Evolutionary conservation across 2,113 vertebrate species (phyloP).

Genomic region (Lophotis ruficrista): DNA sequence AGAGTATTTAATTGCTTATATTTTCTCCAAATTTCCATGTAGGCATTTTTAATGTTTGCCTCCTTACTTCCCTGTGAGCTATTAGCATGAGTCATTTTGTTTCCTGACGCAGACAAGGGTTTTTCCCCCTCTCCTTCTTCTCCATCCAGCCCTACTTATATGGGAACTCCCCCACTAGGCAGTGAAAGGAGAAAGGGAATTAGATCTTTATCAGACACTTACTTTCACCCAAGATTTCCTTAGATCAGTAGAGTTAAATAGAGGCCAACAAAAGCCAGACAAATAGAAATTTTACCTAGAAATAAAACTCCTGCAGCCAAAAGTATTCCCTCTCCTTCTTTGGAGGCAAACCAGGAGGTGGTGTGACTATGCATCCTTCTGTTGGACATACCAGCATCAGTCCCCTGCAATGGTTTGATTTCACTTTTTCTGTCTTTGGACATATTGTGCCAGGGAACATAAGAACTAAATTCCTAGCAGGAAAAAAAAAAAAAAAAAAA

Average conservation of each 20-base stretch:
- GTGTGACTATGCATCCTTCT: neutral
- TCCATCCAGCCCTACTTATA: neutral
- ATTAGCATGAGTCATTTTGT: neutral
- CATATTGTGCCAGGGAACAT: neutral
- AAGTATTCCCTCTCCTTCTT: neutral
- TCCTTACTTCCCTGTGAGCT: neutral
- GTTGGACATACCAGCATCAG: accelerated
- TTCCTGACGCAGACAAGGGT: neutral
- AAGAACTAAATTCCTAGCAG: neutral
- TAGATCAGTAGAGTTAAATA: neutral
- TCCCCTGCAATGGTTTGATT: neutral
- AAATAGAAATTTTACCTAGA: neutral
- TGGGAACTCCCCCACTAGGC: neutral
- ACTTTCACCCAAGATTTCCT: constrained; percentile 17
- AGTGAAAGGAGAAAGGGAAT: neutral
- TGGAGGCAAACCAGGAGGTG: neutral
- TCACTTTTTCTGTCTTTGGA: neutral
- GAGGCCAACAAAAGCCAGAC: neutral
- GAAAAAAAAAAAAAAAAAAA: neutral
- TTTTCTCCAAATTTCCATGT: constrained; percentile 6
- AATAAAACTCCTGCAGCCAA: neutral
- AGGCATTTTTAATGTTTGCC: neutral
- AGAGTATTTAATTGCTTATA: neutral
- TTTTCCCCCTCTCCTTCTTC: neutral
- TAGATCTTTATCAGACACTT: constrained; percentile 9